A percentile compares a stretch with the other conserved stretches of the same genome.
These are phyloP conservation scores for Lepidurus couesii DNA, from an alignment of 1,140 invertebrate species.

Conservation along the genomic window DNA sequence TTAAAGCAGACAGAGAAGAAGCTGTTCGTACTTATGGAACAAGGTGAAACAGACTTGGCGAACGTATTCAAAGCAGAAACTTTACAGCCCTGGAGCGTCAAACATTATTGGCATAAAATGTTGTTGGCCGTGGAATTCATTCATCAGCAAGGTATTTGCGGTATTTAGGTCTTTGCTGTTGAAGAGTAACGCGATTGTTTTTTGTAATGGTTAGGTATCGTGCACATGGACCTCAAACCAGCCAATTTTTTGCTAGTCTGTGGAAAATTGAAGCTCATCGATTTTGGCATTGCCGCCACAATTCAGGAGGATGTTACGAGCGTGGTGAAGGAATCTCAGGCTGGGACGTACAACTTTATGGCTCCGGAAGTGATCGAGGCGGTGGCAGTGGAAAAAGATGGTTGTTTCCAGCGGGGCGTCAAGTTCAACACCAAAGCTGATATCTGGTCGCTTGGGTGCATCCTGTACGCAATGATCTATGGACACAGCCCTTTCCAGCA, in stretches of 20 bases:
- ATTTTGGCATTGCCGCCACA: conserved; percentile 94
- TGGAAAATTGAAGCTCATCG: conserved; percentile 87
- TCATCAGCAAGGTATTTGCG: conserved; percentile 67
- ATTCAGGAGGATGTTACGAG: conserved; percentile 83
- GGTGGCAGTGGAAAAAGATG: conserved; percentile 28
- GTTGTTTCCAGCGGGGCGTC: conserved; percentile 44
- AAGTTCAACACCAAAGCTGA: conserved; percentile 89
- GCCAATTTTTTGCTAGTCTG: conserved; percentile 89
- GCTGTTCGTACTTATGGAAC: conserved; percentile 84
- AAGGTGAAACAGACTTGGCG: conserved; percentile 83
- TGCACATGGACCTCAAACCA: conserved; percentile 95
- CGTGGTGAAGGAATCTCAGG: conserved; percentile 70
- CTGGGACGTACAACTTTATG: conserved; percentile 92
- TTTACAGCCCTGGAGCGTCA: conserved; percentile 59
- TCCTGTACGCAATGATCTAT: conserved; percentile 88
- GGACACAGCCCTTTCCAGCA: conserved; percentile 85
- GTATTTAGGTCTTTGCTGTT: conserved; percentile 13
- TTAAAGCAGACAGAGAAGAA: conserved; percentile 44
- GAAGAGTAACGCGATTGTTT: conserved; percentile 25
- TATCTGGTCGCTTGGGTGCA: conserved; percentile 96
- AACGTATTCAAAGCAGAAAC: conserved; percentile 60
- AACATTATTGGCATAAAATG: conserved; percentile 93
- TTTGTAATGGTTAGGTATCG: conserved; percentile 62
- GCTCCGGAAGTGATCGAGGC: conserved; percentile 84
- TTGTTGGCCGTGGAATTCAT: conserved; percentile 82